Conservation (phyloP, 1,140 invertebrate genomes). For the Drosophila santomea region DNA sequence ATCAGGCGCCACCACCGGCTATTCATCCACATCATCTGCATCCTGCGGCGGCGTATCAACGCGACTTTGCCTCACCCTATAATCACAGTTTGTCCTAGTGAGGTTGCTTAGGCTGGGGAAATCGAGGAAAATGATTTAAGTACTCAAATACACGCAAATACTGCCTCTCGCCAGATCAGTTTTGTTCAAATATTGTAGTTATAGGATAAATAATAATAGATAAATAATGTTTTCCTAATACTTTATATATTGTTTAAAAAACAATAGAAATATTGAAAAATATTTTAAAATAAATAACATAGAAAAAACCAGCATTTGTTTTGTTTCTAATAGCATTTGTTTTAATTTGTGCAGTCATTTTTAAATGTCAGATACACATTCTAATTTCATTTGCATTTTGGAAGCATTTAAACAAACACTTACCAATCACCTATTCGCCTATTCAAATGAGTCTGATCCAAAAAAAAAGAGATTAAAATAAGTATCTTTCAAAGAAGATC, state of each 20-base stretch:
- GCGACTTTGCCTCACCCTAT: constrained; percentile 82
- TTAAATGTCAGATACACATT: no score
- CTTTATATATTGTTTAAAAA: constrained; percentile 4
- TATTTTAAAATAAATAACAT: background rate
- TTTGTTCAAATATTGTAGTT: background rate
- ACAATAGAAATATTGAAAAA: background rate
- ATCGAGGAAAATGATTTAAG: background rate
- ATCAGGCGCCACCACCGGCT: constrained; percentile 61
- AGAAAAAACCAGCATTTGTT: no score
- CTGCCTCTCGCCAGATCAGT: background rate
- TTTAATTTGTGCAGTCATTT: no score
- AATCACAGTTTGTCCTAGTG: constrained; percentile 61
- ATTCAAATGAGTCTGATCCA: no score
- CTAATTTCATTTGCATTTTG: no score
- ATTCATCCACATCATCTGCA: constrained; percentile 79
- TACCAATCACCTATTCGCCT: no score
- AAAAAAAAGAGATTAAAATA: no score
- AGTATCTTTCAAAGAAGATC: no score
- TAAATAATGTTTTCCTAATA: background rate
- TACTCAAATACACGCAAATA: background rate
- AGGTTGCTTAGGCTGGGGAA: background rate
- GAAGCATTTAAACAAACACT: no score
- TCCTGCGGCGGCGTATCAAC: constrained; percentile 70
- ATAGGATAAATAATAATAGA: background rate
- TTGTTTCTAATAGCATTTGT: no score